phyloP scores from a whole-genome alignment of 1,140 invertebrate genomes.

The Ceratosolen fusciceps region DNA sequence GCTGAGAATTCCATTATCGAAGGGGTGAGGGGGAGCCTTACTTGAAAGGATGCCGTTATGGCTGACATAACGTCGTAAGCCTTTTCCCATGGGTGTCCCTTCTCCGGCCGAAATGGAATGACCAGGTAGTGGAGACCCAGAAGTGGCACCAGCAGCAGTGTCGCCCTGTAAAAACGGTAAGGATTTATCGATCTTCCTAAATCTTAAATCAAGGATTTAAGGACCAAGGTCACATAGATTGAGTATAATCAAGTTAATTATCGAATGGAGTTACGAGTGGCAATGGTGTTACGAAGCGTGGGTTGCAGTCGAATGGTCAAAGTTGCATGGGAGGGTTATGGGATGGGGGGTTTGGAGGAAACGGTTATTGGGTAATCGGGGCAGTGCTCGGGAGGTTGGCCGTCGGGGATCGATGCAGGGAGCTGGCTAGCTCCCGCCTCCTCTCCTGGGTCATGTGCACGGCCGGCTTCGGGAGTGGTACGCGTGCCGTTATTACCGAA shows the following conservation, averaged over 20 bases:
- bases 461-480: not conserved
- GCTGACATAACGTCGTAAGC: conserved; percentile 89
- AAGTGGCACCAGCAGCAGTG: conserved; percentile 87
- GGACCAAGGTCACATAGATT: too few species aligned
- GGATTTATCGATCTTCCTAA: not conserved
- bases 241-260: too few species aligned
- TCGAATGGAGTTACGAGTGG: too few species aligned
- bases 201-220: too few species aligned
- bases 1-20: not conserved
- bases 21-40: conserved; percentile 70
- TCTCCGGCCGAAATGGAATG: conserved; percentile 87
- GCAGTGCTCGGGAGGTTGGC: too few species aligned
- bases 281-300: too few species aligned
- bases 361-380: too few species aligned
- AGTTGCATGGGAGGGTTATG: too few species aligned
- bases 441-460: not conserved
- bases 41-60: conserved; percentile 90
- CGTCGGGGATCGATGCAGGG: too few species aligned
- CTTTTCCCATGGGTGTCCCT: conserved; percentile 79
- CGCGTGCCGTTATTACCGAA: conserved; percentile 75
- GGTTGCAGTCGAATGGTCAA: too few species aligned
- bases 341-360: too few species aligned
- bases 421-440: too few species aligned
- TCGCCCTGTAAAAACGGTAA: conserved; percentile 77
- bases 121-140: conserved; percentile 89